Evolutionary conservation across 2,797 vertebrate species (phyloP).

Genomic region (Rallus crepitans): DNA sequence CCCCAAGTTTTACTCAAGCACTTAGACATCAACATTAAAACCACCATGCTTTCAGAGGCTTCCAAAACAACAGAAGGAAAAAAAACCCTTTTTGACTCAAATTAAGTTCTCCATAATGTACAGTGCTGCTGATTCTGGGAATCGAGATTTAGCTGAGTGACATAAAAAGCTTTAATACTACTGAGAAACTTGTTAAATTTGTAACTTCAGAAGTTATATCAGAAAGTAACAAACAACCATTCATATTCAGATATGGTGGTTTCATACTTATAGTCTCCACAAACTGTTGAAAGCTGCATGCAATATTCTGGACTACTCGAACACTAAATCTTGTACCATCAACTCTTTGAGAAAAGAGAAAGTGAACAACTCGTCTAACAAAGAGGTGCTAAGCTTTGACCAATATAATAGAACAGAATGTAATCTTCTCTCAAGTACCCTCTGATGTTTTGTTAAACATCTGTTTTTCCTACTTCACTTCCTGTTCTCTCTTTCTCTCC

Average conservation of each 20-base stretch:
- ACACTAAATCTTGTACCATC: not conserved
- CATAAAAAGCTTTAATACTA: not conserved
- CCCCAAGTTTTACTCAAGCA: not conserved
- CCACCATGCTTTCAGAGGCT: not conserved
- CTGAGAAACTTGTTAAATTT: not conserved
- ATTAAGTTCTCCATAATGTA: not conserved
- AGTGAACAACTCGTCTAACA: not conserved
- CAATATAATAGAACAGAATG: conserved; percentile 19
- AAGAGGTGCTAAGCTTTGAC: conserved; percentile 41
- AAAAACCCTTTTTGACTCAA: not conserved
- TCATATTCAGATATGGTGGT: not conserved
- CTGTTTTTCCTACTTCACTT: conserved; percentile 79
- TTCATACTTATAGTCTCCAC: not conserved
- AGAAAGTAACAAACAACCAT: not conserved
- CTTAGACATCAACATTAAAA: not conserved
- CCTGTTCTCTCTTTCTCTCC: conserved; percentile 74
- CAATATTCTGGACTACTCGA: not conserved
- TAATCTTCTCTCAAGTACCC: conserved; percentile 16
- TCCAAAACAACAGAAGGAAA: not conserved
- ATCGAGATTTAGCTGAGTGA: not conserved
- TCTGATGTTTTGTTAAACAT: conserved; percentile 76
- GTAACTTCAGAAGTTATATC: not conserved
- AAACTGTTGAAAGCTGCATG: not conserved
- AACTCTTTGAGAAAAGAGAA: conserved; percentile 1
- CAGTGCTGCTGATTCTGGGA: not conserved